phyloP scores from a whole-genome alignment of 2,797 vertebrate genomes.

The Moxostoma hubbsi region DNA sequence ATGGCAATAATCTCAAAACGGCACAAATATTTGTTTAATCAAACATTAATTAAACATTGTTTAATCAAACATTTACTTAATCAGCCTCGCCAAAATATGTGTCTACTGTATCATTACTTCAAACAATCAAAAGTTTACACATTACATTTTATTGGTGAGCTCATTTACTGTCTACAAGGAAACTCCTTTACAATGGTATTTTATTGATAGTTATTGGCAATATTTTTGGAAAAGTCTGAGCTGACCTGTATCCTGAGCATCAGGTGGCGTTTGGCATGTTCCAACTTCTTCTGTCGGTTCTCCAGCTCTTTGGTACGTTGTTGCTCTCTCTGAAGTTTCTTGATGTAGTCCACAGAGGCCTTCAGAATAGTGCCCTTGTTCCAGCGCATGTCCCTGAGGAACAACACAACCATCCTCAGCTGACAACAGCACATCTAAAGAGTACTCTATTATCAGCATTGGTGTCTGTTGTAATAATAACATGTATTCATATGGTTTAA shows the following conservation, averaged over 20 bases:
- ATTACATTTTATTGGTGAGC: too few species aligned
- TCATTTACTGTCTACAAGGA: too few species aligned
- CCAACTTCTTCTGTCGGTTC: slow-evolving; percentile 93
- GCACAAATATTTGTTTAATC: too few species aligned
- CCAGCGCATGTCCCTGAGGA: slow-evolving; percentile 95
- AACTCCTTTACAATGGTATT: too few species aligned
- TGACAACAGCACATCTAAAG: slow-evolving; percentile 11
- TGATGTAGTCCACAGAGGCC: slow-evolving; percentile 97
- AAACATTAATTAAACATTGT: too few species aligned
- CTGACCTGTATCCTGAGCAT: slow-evolving; percentile 94
- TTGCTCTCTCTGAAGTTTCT: slow-evolving; percentile 93
- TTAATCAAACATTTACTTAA: too few species aligned
- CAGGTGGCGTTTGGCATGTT: slow-evolving; percentile 92
- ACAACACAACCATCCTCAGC: slow-evolving; percentile 43
- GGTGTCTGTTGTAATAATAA: not conserved
- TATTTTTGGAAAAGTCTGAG: too few species aligned
- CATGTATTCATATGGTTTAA: slow-evolving; percentile 2
- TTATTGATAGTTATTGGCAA: too few species aligned
- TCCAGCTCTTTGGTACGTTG: slow-evolving; percentile 94
- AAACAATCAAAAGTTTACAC: too few species aligned
- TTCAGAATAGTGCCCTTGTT: slow-evolving; percentile 99
- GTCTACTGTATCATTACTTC: too few species aligned
- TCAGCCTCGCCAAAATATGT: too few species aligned
- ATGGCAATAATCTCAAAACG: too few species aligned
- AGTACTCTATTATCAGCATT: not conserved